phyloP scores from a whole-genome alignment of 2,113 vertebrate genomes.

The Hymenochirus boettgeri region DNA sequence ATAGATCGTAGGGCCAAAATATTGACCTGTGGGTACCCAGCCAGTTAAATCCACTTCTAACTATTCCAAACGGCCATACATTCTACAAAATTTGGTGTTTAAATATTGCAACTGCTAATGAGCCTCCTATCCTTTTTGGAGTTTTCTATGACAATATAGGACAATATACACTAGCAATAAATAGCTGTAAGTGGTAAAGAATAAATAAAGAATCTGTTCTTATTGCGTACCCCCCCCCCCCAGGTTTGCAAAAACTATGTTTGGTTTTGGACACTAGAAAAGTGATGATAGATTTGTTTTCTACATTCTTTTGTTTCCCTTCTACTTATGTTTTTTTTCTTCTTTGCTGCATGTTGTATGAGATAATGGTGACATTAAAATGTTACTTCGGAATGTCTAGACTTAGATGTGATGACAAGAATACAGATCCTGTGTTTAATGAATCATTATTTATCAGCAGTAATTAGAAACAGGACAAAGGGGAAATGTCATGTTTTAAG shows the following conservation, averaged over 20 bases:
- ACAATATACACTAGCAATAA: no score
- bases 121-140: no score
- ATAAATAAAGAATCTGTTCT: no score
- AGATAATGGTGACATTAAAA: not conserved
- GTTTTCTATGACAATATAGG: no score
- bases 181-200: no score
- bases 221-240: not conserved
- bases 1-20: no score
- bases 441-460: not conserved
- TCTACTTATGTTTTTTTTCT: slow-evolving; percentile 4
- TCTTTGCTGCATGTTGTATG: not conserved
- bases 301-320: not conserved
- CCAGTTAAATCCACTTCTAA: no score
- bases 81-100: no score
- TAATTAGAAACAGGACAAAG: not conserved
- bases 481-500: slow-evolving; percentile 15
- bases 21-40: no score
- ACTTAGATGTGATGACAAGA: not conserved
- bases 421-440: not conserved
- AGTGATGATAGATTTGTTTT: not conserved
- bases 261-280: slow-evolving; percentile 6
- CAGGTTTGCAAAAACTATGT: not conserved
- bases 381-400: slow-evolving; percentile 2
- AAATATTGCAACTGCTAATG: no score
- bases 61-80: no score